These are phyloP conservation scores for Ptychodera flava DNA, from an alignment of 35 echinoderm and acorn worm species.

Conservation along the genomic window DNA sequence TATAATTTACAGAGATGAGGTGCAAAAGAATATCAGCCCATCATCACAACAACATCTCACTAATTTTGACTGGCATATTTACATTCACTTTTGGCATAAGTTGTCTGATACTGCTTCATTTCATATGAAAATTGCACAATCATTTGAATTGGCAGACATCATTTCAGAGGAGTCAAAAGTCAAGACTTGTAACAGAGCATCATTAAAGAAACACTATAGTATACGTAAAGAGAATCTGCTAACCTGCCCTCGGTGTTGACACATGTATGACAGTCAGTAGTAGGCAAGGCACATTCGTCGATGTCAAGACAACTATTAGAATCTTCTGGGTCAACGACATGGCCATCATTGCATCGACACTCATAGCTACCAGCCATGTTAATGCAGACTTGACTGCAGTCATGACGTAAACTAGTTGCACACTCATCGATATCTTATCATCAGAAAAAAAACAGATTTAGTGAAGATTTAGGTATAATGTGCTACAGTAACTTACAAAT, in stretches of 20 bases:
- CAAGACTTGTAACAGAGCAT: not conserved
- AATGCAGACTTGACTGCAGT: slow-evolving; percentile 74
- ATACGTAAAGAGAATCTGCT: too few relatives aligned
- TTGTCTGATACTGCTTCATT: not conserved
- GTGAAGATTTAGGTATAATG: not conserved
- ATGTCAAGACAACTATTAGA: slow-evolving; percentile 57
- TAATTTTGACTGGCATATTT: not conserved
- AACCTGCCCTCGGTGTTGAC: slow-evolving; percentile 73
- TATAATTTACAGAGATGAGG: too few relatives aligned
- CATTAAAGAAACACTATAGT: too few relatives aligned
- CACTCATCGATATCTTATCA: slow-evolving; percentile 88
- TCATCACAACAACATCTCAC: too few relatives aligned
- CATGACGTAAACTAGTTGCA: slow-evolving; percentile 54
- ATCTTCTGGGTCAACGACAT: slow-evolving; percentile 12
- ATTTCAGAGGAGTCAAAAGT: not conserved
- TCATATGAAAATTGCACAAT: not conserved
- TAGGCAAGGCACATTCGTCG: slow-evolving; percentile 55
- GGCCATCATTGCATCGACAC: slow-evolving; percentile 77
- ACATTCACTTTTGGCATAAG: not conserved
- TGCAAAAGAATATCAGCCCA: too few relatives aligned
- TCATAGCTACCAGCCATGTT: slow-evolving; percentile 84
- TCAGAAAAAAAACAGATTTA: not conserved
- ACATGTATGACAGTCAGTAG: slow-evolving; percentile 72
- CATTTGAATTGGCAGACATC: not conserved
- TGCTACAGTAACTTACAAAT: not conserved